Evolutionary conservation across 1,140 invertebrate species (phyloP), one percentile per base, ranked within the genome.

Genomic region (Tachypleus tridentatus): DNA sequence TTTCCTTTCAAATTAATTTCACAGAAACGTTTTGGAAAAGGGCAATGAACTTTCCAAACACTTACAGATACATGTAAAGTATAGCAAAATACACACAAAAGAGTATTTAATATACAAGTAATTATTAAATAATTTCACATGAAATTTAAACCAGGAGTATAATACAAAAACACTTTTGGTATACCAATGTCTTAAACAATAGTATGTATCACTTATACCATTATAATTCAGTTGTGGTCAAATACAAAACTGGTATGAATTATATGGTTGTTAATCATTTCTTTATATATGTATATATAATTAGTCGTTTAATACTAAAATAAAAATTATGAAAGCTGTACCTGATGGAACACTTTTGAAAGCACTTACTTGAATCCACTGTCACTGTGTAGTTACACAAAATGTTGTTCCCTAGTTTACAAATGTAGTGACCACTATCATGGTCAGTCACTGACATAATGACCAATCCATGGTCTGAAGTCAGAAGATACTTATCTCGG

Each of bases 301-400:
- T 61, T 49, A 49, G 5, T 9, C 57, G 29, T 58, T 58, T n/a
- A 58, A 29, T 3, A 7, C 9, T 8, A 60, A 49, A 8, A 29
- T 5, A 62, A 9, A 62, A 8, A 52, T 7, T 62, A 7, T 7
- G 11, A 51, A 7, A 29, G 29, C 29, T 29, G 29, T 29, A 29
- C 29, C 29, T 29, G 2, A 29, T 29, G 29, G 29, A 29, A 29
- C 29, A 29, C 29, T 29, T 29, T 29, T 29, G 5, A 11, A 56
- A 11, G 29, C 47, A 72, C 70, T 69, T 70, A 73, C 70, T 73
- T 54, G 89, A 88, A 79, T 95, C 91, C 7, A 95, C 91, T 4
- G 91, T 91, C 60, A 95, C 88, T 73, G 93, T 94, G 75, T 93
- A 94, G 10, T 88, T 90, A 75, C 89, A 94, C 3, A 95, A 79